Conservation (phyloP, 2,797 vertebrate species). For the Acipenser oxyrinchus region DNA sequence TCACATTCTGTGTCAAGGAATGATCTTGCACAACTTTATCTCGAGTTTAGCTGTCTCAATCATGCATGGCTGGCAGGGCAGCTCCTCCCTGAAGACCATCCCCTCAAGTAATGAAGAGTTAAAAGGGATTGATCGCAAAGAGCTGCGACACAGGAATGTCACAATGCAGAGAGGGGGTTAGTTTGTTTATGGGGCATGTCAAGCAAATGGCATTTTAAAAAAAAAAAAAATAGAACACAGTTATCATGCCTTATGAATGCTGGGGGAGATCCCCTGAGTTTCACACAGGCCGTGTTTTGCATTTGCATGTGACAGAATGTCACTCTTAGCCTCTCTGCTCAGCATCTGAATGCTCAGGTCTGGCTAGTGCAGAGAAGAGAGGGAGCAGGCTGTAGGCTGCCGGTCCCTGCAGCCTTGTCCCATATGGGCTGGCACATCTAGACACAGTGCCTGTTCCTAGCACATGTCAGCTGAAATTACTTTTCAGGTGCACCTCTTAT, state of each 20-base stretch:
- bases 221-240: background rate
- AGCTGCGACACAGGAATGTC: background rate
- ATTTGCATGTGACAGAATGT: background rate
- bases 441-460: background rate
- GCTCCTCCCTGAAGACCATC: too few species aligned
- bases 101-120: background rate
- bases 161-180: background rate
- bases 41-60: too few species aligned
- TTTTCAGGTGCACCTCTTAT: too few species aligned
- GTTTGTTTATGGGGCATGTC: background rate
- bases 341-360: background rate
- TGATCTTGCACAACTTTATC: too few species aligned
- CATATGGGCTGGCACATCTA: background rate
- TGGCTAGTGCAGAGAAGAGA: background rate
- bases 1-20: too few species aligned
- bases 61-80: too few species aligned
- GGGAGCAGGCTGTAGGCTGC: background rate
- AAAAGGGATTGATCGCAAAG: background rate
- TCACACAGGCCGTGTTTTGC: background rate
- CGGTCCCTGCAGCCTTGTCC: background rate
- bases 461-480: background rate
- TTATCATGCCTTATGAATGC: conserved; percentile 3
- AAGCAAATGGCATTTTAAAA: conserved; percentile 6
- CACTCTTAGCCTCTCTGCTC: background rate
- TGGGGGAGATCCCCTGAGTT: background rate